Evolutionary conservation across 2,797 vertebrate species (phyloP).

Genomic region (Chiloscyllium punctatum): DNA sequence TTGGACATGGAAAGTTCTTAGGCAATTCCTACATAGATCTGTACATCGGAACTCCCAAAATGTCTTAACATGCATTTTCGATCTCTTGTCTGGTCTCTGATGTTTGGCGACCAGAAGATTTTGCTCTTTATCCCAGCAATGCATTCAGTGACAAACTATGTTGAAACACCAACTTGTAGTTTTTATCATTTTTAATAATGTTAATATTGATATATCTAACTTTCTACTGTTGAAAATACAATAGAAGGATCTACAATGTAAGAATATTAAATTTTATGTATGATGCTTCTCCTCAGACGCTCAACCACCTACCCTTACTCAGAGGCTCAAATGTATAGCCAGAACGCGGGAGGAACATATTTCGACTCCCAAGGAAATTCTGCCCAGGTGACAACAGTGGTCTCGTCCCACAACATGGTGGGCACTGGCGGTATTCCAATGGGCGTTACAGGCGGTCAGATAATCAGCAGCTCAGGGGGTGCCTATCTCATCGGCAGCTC

Average conservation of each 20-base stretch:
- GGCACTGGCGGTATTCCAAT: conserved; percentile 71
- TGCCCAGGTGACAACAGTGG: conserved; percentile 70
- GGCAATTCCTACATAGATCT: too few species aligned
- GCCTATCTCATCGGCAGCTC: conserved; percentile 70
- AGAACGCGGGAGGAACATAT: conserved; percentile 72
- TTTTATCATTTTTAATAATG: background rate
- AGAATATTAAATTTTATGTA: conserved; percentile 46
- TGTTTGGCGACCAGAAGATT: too few species aligned
- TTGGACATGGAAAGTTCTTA: too few species aligned
- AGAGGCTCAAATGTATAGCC: conserved; percentile 75
- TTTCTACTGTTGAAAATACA: background rate
- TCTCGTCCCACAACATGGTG: conserved; percentile 72
- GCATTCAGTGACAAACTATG: background rate
- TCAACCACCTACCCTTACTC: conserved; percentile 72
- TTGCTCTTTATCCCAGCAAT: too few species aligned
- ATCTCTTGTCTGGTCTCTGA: too few species aligned
- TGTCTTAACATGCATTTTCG: too few species aligned
- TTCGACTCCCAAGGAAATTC: conserved; percentile 74
- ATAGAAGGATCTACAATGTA: background rate
- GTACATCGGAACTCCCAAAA: too few species aligned
- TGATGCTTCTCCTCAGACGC: conserved; percentile 57
- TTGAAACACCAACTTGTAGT: background rate
- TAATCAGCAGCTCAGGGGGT: conserved; percentile 71
- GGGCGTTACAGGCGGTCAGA: conserved; percentile 70
- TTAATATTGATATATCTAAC: background rate